These are phyloP conservation scores for Dicaeum eximium DNA, from an alignment of 2,113 vertebrate species.

Conservation along the genomic window DNA sequence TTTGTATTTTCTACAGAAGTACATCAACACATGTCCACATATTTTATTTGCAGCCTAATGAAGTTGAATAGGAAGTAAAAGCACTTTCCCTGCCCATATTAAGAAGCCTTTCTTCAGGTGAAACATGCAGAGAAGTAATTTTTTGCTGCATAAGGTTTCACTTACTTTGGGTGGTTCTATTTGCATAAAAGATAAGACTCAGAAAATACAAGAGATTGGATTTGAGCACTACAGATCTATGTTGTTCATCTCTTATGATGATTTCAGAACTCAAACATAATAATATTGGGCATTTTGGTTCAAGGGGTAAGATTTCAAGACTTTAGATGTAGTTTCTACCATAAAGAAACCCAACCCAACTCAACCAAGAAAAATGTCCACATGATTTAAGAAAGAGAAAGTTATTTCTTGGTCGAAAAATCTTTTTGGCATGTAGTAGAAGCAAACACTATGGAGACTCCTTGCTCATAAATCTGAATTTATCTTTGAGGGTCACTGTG, in stretches of 20 bases:
- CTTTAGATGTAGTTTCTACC: background rate
- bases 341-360: background rate
- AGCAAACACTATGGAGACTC: background rate
- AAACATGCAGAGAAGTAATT: background rate
- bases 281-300: background rate
- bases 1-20: background rate
- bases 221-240: background rate
- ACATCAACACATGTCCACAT: background rate
- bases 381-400: background rate
- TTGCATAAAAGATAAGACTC: background rate
- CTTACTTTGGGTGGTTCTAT: background rate
- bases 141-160: background rate
- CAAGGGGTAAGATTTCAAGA: background rate
- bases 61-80: background rate
- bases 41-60: background rate
- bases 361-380: background rate
- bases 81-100: background rate
- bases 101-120: background rate
- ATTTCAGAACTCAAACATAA: background rate
- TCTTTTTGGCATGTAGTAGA: background rate
- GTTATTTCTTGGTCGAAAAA: background rate
- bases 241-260: accelerated
- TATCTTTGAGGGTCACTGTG: background rate
- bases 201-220: background rate
- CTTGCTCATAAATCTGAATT: background rate